Conservation (phyloP, 2,797 vertebrate species). For the Leptodactylus fallax region DNA sequence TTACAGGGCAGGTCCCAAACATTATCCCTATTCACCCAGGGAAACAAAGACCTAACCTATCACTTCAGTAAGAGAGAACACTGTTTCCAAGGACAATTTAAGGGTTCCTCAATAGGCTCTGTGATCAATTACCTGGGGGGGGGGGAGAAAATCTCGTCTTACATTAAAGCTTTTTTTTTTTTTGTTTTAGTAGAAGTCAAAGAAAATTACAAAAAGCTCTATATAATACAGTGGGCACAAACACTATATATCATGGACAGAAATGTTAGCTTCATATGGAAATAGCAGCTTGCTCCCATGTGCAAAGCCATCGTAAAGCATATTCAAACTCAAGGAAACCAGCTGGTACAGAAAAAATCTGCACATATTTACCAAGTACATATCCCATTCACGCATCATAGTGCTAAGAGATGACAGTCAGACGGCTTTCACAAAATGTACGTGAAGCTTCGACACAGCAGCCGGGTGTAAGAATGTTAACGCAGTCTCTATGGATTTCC, state of each 20-base stretch:
- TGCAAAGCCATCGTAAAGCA: not conserved
- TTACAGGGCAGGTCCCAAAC: not conserved
- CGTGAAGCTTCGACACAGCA: slow-evolving; percentile 63
- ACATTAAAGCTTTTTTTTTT: slow-evolving; percentile 5
- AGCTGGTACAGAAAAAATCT: not conserved
- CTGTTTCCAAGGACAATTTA: slow-evolving; percentile 20
- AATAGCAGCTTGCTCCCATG: not conserved
- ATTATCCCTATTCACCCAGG: not conserved
- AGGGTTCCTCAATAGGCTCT: slow-evolving; percentile 24
- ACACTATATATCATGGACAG: not conserved
- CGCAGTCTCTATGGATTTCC: slow-evolving; percentile 69
- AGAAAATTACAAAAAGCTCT: not conserved
- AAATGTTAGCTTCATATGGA: not conserved
- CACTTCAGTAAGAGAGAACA: not conserved
- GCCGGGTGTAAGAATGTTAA: slow-evolving; percentile 69
- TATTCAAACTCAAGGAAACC: not conserved
- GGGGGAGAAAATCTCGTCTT: not conserved
- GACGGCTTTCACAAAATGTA: slow-evolving; percentile 51
- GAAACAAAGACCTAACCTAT: not conserved
- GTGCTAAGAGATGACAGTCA: slow-evolving; percentile 44
- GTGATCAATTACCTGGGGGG: not conserved
- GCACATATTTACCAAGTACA: slow-evolving; percentile 21
- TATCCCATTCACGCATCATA: not conserved
- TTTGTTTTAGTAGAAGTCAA: not conserved
- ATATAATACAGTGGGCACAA: not conserved